phyloP scores from a whole-genome alignment of 2,888 invertebrate genomes.

The Apantesis nais region DNA sequence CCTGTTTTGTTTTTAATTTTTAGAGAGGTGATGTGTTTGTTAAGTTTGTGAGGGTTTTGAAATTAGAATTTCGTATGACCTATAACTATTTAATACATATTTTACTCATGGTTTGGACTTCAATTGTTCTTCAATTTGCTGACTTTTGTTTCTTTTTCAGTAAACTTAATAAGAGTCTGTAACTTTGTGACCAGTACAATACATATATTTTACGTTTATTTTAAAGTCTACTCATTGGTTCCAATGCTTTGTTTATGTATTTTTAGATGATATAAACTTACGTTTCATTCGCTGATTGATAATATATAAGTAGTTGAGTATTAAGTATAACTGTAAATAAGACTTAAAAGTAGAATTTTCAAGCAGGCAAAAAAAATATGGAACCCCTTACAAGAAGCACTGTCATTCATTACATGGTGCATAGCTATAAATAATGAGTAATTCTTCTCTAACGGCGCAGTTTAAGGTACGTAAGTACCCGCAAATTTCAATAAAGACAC shows the following conservation, averaged over 20 bases:
- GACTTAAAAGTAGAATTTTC: background rate
- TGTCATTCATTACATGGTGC: background rate
- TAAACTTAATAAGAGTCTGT: background rate
- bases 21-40: conserved; percentile 52
- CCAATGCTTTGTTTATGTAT: background rate
- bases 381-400: background rate
- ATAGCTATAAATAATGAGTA: conserved; percentile 26
- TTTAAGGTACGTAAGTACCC: conserved; percentile 40
- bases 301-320: no score
- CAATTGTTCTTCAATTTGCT: background rate
- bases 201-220: background rate
- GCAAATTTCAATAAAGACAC: conserved; percentile 39
- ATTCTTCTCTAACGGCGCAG: conserved; percentile 28
- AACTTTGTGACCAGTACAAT: background rate
- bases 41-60: conserved; percentile 43
- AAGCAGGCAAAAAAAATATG: background rate
- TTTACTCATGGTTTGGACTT: background rate
- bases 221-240: background rate
- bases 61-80: conserved; percentile 25
- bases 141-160: background rate
- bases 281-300: no score
- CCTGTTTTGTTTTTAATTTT: conserved; percentile 81
- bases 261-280: background rate
- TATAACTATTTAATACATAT: background rate
- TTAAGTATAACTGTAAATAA: background rate